Base-by-base conservation (phyloP, 2,888 invertebrate genomes). In the Drosophila niveifrons region DNA sequence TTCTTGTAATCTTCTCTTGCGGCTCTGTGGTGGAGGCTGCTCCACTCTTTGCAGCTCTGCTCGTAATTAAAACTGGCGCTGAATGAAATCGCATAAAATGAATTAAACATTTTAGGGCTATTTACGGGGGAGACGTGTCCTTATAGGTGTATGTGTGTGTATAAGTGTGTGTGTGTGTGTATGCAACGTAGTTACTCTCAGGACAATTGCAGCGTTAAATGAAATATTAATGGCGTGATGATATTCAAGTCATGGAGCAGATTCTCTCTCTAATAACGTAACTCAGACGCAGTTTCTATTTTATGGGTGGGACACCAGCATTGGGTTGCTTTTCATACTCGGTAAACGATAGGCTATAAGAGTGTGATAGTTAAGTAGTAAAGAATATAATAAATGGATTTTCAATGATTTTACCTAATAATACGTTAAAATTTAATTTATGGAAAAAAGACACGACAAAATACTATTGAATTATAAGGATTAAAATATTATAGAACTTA, bases 21-120 rank as follows among this genome's bases (percentile, higher is more conserved):
- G 48, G 36, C 80, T 72, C 41, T 31, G 43, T 31, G n/a, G 10
- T 34, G 36, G 23, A 36, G 9, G 34, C 44, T 36, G 44, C 15
- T 11, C 39, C 46, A 58, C 46, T 59, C 48, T 18, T 18, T 18
- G 28, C 18, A 36, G 46, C 63, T 62, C 47, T 48, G 79, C 78
- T 78, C 88, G 88, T 87, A 87, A 87, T 87, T 89, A 87, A 87
- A 87, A 87, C 88, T 79, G 79, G 79, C 61, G 80, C 86, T 87
- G 89, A 85, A 85, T 83, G 85, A 87, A 87, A 87, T 87, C 86
- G 85, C 88, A 87, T 87, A 88, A 89, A 87, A 89, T 87, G 89
- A 87, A 87, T 87, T 87, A 87, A 87, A 87, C 89, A 87, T 87
- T 89, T 85, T 68, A 89, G 71, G 82, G 86, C 89, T 89, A 87